Evolutionary conservation across 2,888 invertebrate genomes (phyloP), one percentile per base, ranked within the genome.

Genomic region (Volucella bombylans): DNA sequence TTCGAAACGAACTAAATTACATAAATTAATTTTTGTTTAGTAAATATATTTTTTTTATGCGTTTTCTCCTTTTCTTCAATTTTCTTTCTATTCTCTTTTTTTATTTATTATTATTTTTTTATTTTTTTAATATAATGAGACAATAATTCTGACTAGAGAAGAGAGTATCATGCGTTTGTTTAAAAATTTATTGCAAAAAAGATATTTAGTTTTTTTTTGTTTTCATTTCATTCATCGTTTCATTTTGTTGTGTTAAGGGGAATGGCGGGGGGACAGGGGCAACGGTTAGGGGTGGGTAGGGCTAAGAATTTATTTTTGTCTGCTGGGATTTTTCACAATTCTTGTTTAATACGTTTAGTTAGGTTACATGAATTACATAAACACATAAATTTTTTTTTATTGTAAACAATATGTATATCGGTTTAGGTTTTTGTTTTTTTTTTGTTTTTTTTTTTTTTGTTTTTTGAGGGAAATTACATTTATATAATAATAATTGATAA

Each of bases 41-140:
- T 79, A 65, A 72, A 71, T 79, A 79, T 71, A 77, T 54, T 55
- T 57, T 77, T 39, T 71, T 39, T 57, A 15, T 78, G 73, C 82
- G 72, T 77, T 80, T 73, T 85, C 65, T 64, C 65, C 69, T 78
- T 81, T 86, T 80, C 76, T 81, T 82, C 86, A 31, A 31, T 78
- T 72, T 86, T 74, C 83, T 72, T 78, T 83, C 86, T 86, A 79
- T 82, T 77, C 57, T 68, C 52, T 57, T 39, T 23, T 64, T 77
- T 62, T 43, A 39, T 15, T 62, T 31, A 31, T 6, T 31, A 31
- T 31, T 31, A 31, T 61, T 80, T 82, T 82, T 82, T 81, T 81
- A 86, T 86, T 2, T 82, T 74, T 78, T 71, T 78, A 85, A 73
- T 86, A 80, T 87, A 88, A 89, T 88, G 88, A 68, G 81, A 81